Evolutionary conservation across 2,888 invertebrate species (phyloP).

Genomic region (Neria commutata): DNA sequence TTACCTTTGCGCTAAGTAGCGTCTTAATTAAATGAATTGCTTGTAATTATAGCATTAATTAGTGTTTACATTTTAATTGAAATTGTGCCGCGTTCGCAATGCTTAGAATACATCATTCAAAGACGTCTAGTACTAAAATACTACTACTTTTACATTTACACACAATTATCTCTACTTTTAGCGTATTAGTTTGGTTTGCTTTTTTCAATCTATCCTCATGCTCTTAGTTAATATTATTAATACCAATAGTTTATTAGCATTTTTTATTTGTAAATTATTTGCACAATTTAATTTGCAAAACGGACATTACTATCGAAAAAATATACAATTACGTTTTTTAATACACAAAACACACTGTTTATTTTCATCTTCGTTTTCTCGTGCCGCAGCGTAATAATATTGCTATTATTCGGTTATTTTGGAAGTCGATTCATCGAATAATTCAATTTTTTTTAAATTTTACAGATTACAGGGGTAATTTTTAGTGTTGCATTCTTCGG

Average conservation of each 20-base stretch:
- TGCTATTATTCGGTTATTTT: too few species aligned
- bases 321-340: constrained; percentile 5
- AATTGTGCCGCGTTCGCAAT: too few species aligned
- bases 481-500: too few species aligned
- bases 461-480: too few species aligned
- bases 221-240: constrained; percentile 14
- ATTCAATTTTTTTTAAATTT: too few species aligned
- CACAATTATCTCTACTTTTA: neutral
- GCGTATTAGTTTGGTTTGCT: neutral
- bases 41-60: too few species aligned
- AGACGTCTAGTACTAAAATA: constrained; percentile 24
- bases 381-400: too few species aligned
- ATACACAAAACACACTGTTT: neutral
- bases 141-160: neutral
- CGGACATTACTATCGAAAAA: neutral
- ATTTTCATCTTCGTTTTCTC: neutral
- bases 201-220: neutral
- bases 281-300: neutral
- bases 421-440: too few species aligned
- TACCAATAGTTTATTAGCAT: too few species aligned
- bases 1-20: too few species aligned
- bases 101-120: constrained; percentile 25
- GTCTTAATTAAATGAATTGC: too few species aligned
- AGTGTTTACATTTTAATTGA: too few species aligned
- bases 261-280: constrained; percentile 17